Conservation (phyloP, 2,888 invertebrate species). For the Eremobia ochroleuca region DNA sequence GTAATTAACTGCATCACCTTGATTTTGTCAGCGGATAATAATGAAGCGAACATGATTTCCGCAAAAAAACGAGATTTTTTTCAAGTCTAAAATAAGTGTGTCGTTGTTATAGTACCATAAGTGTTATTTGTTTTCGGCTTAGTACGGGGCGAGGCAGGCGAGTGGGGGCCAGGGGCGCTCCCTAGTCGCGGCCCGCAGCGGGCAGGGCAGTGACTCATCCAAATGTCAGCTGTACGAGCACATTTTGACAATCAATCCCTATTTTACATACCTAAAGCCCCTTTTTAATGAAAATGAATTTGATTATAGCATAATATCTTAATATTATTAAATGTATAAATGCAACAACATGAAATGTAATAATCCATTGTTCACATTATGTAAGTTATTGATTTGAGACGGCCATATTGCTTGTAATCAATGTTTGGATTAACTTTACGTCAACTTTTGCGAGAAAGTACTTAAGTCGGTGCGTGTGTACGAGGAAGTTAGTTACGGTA, state of each 20-base stretch:
- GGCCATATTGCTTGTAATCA: constrained; percentile 21
- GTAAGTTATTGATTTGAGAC: constrained; percentile 32
- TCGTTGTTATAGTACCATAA: constrained; percentile 40
- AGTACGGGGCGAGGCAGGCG: constrained; percentile 39
- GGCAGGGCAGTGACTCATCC: constrained; percentile 76
- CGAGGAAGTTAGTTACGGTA: background rate
- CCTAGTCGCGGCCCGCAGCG: constrained; percentile 58
- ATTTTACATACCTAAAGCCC: constrained; percentile 32
- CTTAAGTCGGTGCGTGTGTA: background rate
- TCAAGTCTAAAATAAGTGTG: constrained; percentile 30
- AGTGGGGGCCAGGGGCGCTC: constrained; percentile 65
- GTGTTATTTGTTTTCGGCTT: constrained; percentile 57
- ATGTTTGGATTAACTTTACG: constrained; percentile 16
- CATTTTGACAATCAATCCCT: constrained; percentile 69
- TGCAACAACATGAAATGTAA: constrained; percentile 4
- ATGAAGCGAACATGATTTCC: background rate
- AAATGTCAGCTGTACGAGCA: constrained; percentile 68
- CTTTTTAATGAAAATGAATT: constrained; percentile 29
- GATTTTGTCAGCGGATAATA: background rate
- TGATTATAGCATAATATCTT: constrained; percentile 1
- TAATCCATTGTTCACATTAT: constrained; percentile 18
- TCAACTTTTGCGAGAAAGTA: constrained; percentile 32
- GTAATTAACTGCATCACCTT: background rate
- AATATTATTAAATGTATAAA: constrained; percentile 1
- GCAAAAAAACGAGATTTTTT: background rate